Evolutionary conservation across 2,888 invertebrate genomes (phyloP), one percentile per base, ranked within the genome.

Genomic region (Oconnorella tubifera): DNA sequence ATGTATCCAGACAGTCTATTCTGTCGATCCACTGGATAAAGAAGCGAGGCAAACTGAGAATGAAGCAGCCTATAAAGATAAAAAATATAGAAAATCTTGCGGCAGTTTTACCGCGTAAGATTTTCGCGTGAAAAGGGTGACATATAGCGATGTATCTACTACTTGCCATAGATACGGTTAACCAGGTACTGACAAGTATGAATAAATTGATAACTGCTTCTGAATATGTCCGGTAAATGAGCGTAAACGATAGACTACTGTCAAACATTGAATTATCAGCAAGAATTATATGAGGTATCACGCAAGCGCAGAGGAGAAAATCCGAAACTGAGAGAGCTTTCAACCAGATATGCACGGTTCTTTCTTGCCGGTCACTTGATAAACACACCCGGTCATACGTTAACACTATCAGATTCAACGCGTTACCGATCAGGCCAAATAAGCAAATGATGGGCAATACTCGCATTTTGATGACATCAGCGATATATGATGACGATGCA

Each of bases 301-400:
- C 76, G 65, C 76, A 75, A n/a, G 76, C 58, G 68, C 78, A 78
- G 64, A 76, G 76, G 75, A 89, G 83, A 57, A 90, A 84, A 49
- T 90, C 89, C n/a, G 90, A 89, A 2, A 88, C 86, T 19, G 90
- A 89, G 77, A 90, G 87, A 63, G 89, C 89, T 86, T 84, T 77
- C 32, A 83, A 73, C 88, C 82, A 90, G 78, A 89, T 87, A 80
- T 90, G 90, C 48, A 90, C 90, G 0, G 89, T 88, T 48, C 90
- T 89, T 73, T 89, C 86, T 86, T 90, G 88, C 73, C 89, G 89
- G 68, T 88, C 87, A 68, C 78, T 74, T 4, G 79, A 75, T 59
- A 75, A 74, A 59, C 74, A 6, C 33, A 80, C 69, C 65, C 77
- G 75, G 29, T 78, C 68, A 66, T 89, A 85, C 50, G 89, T 89